phyloP scores from a whole-genome alignment of 2,113 vertebrate genomes.

The Cervus canadensis region DNA sequence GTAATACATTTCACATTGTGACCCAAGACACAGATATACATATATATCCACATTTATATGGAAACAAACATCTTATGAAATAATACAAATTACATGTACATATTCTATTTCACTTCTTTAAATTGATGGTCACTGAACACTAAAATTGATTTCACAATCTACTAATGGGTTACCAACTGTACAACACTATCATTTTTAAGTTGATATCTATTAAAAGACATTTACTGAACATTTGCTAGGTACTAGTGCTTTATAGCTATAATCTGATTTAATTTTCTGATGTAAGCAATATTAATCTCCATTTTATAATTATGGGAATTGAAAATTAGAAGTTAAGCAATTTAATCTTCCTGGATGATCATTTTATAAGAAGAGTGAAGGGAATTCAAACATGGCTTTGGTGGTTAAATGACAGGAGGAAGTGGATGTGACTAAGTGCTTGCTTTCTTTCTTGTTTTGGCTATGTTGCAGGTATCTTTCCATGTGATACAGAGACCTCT shows the following conservation, averaged over 20 bases:
- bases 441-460: not conserved
- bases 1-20: not conserved
- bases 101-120: not conserved
- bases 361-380: not conserved
- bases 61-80: not conserved
- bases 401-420: not conserved
- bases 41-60: not conserved
- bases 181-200: not conserved
- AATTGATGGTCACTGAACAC: not conserved
- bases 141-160: constrained; percentile 16
- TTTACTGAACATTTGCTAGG: not conserved
- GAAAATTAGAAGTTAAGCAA: not conserved
- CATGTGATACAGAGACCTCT: not conserved
- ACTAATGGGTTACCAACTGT: not conserved
- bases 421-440: not conserved
- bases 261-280: not conserved
- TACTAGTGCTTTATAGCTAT: not conserved
- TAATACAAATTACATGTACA: not conserved
- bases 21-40: not conserved
- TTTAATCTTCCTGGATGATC: not conserved
- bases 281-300: not conserved
- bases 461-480: not conserved
- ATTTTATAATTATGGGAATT: not conserved
- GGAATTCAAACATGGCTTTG: not conserved
- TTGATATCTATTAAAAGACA: not conserved